phyloP scores from a whole-genome alignment of 2,797 vertebrate species.

The Pyrocephalus nanus region DNA sequence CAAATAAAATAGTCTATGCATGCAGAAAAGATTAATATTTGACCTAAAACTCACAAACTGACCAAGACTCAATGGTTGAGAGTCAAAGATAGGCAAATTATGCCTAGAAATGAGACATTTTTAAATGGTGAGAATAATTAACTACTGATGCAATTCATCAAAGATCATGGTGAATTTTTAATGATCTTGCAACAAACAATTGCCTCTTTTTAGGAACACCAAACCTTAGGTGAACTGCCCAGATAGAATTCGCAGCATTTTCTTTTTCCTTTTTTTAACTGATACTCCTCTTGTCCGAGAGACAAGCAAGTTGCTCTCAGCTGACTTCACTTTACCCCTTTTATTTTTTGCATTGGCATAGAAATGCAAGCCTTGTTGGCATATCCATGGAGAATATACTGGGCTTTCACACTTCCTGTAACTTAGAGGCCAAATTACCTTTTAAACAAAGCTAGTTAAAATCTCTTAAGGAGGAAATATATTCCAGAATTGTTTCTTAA shows the following conservation, averaged over 20 bases:
- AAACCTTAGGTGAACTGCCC: not conserved
- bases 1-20: not conserved
- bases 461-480: conserved; percentile 33
- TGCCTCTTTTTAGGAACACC: not conserved
- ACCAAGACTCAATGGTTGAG: not conserved
- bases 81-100: not conserved
- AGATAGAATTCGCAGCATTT: not conserved
- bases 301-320: not conserved
- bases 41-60: not conserved
- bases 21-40: not conserved
- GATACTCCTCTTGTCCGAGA: not conserved
- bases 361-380: not conserved
- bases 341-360: not conserved
- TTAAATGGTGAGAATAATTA: not conserved
- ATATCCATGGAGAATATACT: not conserved
- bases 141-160: not conserved
- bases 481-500: conserved; percentile 61
- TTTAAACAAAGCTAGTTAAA: conserved; percentile 30
- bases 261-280: not conserved
- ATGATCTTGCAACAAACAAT: not conserved
- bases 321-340: not conserved
- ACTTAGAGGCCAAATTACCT: not conserved
- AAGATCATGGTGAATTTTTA: not conserved
- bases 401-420: not conserved
- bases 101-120: not conserved